Percentiles rank a stretch among this genome's conserved stretches.
phyloP scores from a whole-genome alignment of 1,140 invertebrate species.

The Bradynema listronoti region DNA sequence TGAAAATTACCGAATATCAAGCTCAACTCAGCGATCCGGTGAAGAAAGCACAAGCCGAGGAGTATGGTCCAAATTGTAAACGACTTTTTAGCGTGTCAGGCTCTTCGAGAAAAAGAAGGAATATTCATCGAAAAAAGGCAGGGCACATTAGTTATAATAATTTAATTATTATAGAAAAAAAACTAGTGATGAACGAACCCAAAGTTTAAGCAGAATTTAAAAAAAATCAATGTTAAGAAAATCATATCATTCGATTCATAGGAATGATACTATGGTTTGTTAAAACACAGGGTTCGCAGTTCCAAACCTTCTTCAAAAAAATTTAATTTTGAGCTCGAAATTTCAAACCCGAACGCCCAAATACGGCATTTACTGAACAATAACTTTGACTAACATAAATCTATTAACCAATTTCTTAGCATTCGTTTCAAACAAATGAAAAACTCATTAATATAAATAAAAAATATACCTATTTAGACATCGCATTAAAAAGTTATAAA shows the following conservation, averaged over 20 bases:
- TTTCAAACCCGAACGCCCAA: too few relatives aligned
- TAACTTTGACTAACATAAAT: too few relatives aligned
- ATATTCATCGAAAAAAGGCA: background rate
- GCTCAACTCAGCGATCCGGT: conserved; percentile 26
- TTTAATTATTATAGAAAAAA: background rate
- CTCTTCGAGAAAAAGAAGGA: background rate
- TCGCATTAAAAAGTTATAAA: too few relatives aligned
- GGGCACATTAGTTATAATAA: background rate
- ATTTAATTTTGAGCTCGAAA: too few relatives aligned
- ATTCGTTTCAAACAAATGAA: too few relatives aligned
- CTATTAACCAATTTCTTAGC: too few relatives aligned
- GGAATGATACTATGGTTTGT: background rate
- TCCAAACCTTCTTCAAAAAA: too few relatives aligned
- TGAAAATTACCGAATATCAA: conserved; percentile 28
- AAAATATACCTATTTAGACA: too few relatives aligned
- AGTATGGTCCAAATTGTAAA: conserved; percentile 30
- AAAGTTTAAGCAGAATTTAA: background rate
- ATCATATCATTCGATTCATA: background rate
- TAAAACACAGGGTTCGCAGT: background rate
- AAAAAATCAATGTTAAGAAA: background rate
- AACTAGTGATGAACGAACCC: background rate
- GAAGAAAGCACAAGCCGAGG: conserved; percentile 33
- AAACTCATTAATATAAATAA: too few relatives aligned
- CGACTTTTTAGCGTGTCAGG: background rate
- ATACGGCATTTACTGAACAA: too few relatives aligned